Evolutionary conservation across 1,140 invertebrate genomes (phyloP).

Genomic region (Lasioglossum baleicum): DNA sequence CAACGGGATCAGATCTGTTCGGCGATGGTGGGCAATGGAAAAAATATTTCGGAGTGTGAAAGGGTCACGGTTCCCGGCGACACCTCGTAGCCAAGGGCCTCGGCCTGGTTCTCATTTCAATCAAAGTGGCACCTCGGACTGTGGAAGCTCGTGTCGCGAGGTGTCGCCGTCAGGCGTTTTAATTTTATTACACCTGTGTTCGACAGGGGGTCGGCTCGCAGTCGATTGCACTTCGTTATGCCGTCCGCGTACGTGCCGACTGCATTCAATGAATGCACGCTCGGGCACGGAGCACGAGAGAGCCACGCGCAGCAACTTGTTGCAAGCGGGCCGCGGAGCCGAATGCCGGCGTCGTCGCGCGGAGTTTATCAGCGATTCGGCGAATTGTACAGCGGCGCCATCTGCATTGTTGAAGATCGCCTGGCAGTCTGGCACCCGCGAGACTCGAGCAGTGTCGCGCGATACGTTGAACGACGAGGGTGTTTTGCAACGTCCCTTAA

Average conservation of each 20-base stretch:
- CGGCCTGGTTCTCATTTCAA: background rate
- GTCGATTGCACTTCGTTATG: conserved; percentile 39
- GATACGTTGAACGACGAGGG: conserved; percentile 54
- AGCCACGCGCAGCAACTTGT: conserved; percentile 63
- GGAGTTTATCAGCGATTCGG: conserved; percentile 12
- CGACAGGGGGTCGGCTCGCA: conserved; percentile 14
- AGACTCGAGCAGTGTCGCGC: conserved; percentile 65
- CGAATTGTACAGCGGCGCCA: conserved; percentile 48
- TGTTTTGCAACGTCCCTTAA: conserved; percentile 7
- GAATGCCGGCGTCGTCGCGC: conserved; percentile 2
- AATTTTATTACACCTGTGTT: conserved; percentile 33
- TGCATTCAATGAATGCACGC: conserved; percentile 43
- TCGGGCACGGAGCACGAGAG: background rate
- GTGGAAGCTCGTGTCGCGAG: background rate
- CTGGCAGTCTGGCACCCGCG: conserved; percentile 14
- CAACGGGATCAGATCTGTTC: too few species aligned
- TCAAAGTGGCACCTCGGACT: background rate
- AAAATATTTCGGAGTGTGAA: too few species aligned
- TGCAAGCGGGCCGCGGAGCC: conserved; percentile 46
- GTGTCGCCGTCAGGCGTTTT: background rate
- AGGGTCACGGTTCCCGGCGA: too few species aligned
- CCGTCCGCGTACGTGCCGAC: conserved; percentile 18
- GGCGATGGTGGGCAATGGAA: too few species aligned
- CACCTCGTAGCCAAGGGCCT: too few species aligned
- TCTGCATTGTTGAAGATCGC: conserved; percentile 28